Percentiles rank a stretch among this genome's conserved stretches.
phyloP scores from a whole-genome alignment of 2,113 vertebrate genomes.

The Stercorarius parasiticus region DNA sequence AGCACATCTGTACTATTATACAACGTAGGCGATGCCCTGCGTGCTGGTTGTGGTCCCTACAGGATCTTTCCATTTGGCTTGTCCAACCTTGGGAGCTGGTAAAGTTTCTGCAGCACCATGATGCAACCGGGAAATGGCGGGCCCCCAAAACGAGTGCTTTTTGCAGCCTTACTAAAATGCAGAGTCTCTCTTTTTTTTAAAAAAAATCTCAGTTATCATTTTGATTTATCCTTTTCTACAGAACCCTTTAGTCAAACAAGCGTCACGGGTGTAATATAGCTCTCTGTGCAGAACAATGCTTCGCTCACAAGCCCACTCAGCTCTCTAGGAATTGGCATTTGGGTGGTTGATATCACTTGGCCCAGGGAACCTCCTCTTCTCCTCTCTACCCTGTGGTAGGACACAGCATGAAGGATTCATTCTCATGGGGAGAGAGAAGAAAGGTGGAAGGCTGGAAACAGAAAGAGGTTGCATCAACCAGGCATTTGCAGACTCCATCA shows the following conservation, averaged over 20 bases:
- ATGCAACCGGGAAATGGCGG: neutral
- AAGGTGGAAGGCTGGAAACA: neutral
- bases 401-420: neutral
- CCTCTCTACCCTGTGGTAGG: neutral
- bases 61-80: neutral
- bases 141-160: neutral
- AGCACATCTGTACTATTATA: neutral
- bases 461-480: neutral
- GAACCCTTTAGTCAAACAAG: neutral
- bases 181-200: neutral
- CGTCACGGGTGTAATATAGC: fast-evolving
- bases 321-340: neutral
- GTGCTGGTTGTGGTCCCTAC: fast-evolving
- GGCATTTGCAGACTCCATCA: fast-evolving
- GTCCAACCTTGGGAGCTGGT: neutral
- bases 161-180: neutral
- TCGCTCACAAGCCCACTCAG: fast-evolving
- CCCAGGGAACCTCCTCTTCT: neutral
- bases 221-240: neutral
- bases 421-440: neutral
- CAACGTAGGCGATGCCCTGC: neutral
- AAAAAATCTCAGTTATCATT: neutral
- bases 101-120: fast-evolving
- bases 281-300: neutral
- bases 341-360: neutral